Evolutionary conservation across 2,888 invertebrate genomes (phyloP), one percentile per base, ranked within the genome.

Genomic region (Volucella inflata): DNA sequence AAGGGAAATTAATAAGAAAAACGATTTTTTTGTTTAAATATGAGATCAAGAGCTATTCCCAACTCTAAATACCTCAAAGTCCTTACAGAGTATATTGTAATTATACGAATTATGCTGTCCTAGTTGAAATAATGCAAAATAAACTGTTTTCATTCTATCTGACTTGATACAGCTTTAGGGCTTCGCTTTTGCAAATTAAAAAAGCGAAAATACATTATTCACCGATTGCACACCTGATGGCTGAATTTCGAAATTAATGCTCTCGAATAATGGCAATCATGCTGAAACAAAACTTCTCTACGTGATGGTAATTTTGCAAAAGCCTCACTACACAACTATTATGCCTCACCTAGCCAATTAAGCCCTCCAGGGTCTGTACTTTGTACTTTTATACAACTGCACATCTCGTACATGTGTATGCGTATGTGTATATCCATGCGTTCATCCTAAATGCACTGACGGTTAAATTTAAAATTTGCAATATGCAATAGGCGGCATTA

Each of bases 191-290:
- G 9, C 11, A 48, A 30, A 64, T 4, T 11, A 38, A 55, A 64
- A 75, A 55, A 46, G 64, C 16, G 14, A 38, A 44, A 48, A 75
- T 57, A 44, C 42, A 55, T 74, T 38, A 74, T 48, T 65, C 55
- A 64, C 16, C 74, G 67, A 68, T 68, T 76, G 51, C 51, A 60
- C 76, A 76, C 60, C 76, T 76, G 76, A 71, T 71, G 65, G 44
- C 60, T 64, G 51, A 71, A 62, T 51, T 59, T 67, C 36, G 51
- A 74, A 80, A 74, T 74, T 53, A 72, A 68, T 72, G 71, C 65
- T 53, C 17, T n/a, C 71, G 46, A 68, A 51, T 60, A 68, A 68
- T 50, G 11, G 46, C 51, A 40, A 67, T 65, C 68, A 68, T 51
- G 46, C 36, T 65, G 75, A 65, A 64, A 62, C 42, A 59, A 55